phyloP scores from a whole-genome alignment of 2,888 invertebrate species.

The Notocelia uddmanniana region DNA sequence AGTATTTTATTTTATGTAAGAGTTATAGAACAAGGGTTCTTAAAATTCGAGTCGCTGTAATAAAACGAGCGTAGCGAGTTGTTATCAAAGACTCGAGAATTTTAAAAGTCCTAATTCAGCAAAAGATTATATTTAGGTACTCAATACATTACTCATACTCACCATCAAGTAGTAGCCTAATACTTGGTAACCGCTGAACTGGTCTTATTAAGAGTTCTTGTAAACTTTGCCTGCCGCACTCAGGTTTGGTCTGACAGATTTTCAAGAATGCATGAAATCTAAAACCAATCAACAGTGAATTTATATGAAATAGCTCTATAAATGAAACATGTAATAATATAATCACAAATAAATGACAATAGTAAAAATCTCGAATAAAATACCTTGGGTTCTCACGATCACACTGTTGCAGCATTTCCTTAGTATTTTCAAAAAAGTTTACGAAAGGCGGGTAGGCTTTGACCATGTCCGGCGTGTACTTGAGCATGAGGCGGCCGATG shows the following conservation, averaged over 20 bases:
- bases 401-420: constrained; percentile 96
- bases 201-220: constrained; percentile 98
- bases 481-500: constrained; percentile 95
- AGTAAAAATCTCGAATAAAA: neutral
- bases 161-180: constrained; percentile 97
- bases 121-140: no score
- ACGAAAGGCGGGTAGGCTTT: constrained; percentile 99
- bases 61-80: no score
- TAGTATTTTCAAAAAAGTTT: constrained; percentile 99
- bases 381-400: constrained; percentile 95
- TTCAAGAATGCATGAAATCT: constrained; percentile 99
- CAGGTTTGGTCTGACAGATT: constrained; percentile 96
- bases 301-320: neutral
- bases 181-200: constrained; percentile 98
- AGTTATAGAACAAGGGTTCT: no score
- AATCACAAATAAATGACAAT: neutral
- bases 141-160: constrained; percentile 57
- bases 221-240: constrained; percentile 97
- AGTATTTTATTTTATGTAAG: no score
- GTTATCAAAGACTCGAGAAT: no score
- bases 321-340: neutral
- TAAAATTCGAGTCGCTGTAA: no score
- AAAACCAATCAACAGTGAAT: constrained; percentile 55
- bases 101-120: no score
- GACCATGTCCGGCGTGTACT: constrained; percentile 94